Evolutionary conservation across 2,797 vertebrate genomes (phyloP).

Genomic region (Buceros bicornis): DNA sequence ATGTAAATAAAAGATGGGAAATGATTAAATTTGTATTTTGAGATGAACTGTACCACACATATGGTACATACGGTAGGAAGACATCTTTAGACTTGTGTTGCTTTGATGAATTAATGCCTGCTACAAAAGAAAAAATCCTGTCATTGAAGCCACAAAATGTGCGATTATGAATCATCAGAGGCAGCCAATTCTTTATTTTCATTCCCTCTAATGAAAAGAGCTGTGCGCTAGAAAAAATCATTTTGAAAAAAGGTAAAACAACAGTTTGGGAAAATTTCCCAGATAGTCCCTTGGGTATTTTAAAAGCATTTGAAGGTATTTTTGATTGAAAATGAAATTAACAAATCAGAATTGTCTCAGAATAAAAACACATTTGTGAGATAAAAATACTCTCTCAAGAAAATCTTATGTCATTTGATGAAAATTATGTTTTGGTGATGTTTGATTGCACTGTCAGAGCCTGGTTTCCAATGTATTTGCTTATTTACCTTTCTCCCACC

Average conservation of each 20-base stretch:
- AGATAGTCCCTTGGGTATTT: background rate
- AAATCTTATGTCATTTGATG: background rate
- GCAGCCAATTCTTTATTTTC: constrained; percentile 10
- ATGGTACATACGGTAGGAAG: background rate
- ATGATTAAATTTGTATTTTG: constrained; percentile 17
- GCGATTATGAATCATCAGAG: constrained; percentile 50
- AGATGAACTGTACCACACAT: background rate
- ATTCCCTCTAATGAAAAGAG: constrained; percentile 16
- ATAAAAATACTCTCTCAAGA: background rate
- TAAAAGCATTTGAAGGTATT: background rate
- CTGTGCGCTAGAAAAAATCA: background rate
- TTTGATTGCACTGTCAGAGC: background rate
- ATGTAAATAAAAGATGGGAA: constrained; percentile 55
- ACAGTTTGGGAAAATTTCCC: background rate
- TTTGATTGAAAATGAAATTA: background rate
- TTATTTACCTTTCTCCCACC: background rate
- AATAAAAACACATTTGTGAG: background rate
- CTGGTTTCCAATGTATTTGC: background rate
- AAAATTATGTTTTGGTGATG: background rate
- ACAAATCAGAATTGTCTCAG: background rate
- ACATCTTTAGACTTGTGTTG: constrained; percentile 43
- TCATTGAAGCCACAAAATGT: constrained; percentile 46
- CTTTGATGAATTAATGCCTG: constrained; percentile 61
- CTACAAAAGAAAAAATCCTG: constrained; percentile 37
- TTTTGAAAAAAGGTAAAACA: background rate